phyloP scores from a whole-genome alignment of 2,888 invertebrate genomes.

The Nomada flava region DNA sequence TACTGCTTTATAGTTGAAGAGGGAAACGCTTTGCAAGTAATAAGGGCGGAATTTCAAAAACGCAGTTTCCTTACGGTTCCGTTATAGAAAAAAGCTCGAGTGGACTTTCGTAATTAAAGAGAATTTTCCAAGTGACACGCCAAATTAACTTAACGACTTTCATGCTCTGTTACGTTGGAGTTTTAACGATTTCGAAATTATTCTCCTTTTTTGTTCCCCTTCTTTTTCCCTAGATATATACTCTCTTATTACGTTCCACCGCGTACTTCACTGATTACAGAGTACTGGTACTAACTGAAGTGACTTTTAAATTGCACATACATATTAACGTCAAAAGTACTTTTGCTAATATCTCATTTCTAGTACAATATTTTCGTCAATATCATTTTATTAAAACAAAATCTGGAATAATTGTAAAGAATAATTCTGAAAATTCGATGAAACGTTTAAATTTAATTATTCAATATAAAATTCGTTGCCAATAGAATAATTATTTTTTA shows the following conservation, averaged over 20 bases:
- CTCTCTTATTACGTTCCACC: neutral
- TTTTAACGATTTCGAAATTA: constrained; percentile 35
- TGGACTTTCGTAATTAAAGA: constrained; percentile 56
- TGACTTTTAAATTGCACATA: neutral
- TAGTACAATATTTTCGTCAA: too few relatives aligned
- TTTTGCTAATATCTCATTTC: too few relatives aligned
- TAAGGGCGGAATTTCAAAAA: constrained; percentile 50
- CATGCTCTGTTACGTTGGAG: constrained; percentile 40
- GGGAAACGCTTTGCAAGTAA: constrained; percentile 35
- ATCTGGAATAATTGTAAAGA: neutral
- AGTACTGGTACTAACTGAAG: neutral
- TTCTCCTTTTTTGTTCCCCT: neutral
- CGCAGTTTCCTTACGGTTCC: constrained; percentile 40
- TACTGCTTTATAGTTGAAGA: constrained; percentile 40
- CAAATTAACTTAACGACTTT: constrained; percentile 58
- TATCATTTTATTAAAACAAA: neutral
- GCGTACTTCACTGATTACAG: neutral
- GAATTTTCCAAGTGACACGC: constrained; percentile 60
- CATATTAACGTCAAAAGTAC: neutral
- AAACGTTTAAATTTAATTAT: neutral
- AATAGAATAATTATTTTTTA: neutral
- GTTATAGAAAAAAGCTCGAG: constrained; percentile 45
- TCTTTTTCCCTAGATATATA: neutral
- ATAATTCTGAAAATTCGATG: neutral
- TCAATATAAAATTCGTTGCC: neutral